phyloP scores from a whole-genome alignment of 2,888 invertebrate genomes.

The Hipparchia semele region DNA sequence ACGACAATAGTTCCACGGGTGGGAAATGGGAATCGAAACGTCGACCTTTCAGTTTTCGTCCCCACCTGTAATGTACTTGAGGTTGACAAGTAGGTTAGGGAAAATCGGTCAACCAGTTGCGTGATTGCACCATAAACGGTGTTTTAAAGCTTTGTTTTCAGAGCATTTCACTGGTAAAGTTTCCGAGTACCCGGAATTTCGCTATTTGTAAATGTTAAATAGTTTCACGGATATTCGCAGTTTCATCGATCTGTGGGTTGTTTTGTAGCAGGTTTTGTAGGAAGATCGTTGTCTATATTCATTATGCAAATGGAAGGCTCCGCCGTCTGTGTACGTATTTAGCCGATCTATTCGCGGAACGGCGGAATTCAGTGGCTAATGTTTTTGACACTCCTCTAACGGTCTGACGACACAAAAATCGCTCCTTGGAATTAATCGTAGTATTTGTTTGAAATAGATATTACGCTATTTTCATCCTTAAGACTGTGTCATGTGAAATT shows the following conservation, averaged over 20 bases:
- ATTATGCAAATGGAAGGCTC: slow-evolving; percentile 75
- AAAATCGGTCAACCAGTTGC: slow-evolving; percentile 58
- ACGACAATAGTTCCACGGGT: too few species aligned
- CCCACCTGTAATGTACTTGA: not conserved
- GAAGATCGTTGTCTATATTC: slow-evolving; percentile 61
- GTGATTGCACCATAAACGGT: slow-evolving; percentile 55
- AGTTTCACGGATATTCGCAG: slow-evolving; percentile 45
- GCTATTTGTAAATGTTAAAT: slow-evolving; percentile 57
- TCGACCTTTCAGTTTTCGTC: too few species aligned
- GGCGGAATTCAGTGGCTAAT: slow-evolving; percentile 26
- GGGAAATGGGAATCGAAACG: too few species aligned
- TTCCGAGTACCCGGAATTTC: slow-evolving; percentile 42
- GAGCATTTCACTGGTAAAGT: slow-evolving; percentile 43
- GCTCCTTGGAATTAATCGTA: not conserved
- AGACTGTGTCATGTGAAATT: too few species aligned
- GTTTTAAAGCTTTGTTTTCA: slow-evolving; percentile 52
- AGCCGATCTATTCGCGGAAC: slow-evolving; percentile 64
- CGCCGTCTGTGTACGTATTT: slow-evolving; percentile 61
- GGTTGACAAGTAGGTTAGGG: slow-evolving; percentile 60
- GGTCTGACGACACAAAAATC: not conserved
- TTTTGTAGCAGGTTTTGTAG: slow-evolving; percentile 54
- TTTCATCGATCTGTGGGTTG: slow-evolving; percentile 42
- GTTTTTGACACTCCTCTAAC: slow-evolving; percentile 26
- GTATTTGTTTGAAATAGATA: not conserved
- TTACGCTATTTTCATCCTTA: too few species aligned